Evolutionary conservation across 2,797 vertebrate species (phyloP), one percentile per base, ranked within the genome.

Genomic region (Gallinago nigripennis): DNA sequence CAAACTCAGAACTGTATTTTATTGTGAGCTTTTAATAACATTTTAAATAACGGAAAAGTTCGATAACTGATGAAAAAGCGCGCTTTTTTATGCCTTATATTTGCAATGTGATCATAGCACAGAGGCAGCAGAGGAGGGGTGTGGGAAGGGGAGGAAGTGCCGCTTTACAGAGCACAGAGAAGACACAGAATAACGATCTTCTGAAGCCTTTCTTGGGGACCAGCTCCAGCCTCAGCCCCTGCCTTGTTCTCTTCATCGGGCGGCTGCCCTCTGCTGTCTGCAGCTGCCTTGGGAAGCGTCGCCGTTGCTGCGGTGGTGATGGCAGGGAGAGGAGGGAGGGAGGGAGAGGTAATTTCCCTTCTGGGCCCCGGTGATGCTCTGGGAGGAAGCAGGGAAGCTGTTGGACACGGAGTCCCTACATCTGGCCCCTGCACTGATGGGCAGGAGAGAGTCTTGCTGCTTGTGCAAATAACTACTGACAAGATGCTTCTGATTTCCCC

Each of bases 221-320:
- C 33, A 56, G 3, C 5, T 37, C 18, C 11, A 92, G 46, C 31
- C 24, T 5, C 60, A 25, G 63, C 41, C 53, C 35, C 43, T 35
- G 25, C 12, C 72, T 31, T 18, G 2, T 27, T 94, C 75, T 88
- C 30, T 17, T 51, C 90, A 35, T 88, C 31, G 58, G 81, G 88
- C 89, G 95, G 70, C 92, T 41, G 93, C 97, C 97, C 96, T 97
- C 97, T 98, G 45, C 96, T 97, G 97, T 95, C 94, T 71, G 8
- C 48, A 79, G 73, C 58, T 46, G 88, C 84, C 56, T 86, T 78
- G 39, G 53, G 11, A 53, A 39, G 30, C 0, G 31, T 16, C 27
- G 53, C 35, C 1, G 0, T 21, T 37, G 31, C 82, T 54, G 61
- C 12, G 33, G 46, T 4, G 30, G 33, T 16, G 61, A 6, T 33